These are phyloP conservation scores for Wiebesia pumilae DNA, from an alignment of 1,140 invertebrate genomes.

Conservation along the genomic window DNA sequence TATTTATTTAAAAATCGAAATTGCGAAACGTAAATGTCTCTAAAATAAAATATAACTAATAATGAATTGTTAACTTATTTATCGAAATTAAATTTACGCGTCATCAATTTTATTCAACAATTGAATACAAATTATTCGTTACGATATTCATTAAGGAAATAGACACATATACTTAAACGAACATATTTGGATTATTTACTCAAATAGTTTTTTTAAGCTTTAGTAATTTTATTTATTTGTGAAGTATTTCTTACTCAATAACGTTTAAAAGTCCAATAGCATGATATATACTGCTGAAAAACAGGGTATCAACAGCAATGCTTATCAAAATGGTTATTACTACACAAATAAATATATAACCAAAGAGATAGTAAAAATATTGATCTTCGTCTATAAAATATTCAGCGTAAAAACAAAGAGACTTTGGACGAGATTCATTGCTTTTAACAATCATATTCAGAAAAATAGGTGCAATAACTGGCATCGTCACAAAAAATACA, in stretches of 20 bases:
- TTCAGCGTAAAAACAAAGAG: not conserved
- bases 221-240: no score
- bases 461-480: not conserved
- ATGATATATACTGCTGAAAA: not conserved
- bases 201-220: no score
- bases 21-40: no score
- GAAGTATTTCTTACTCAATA: constrained; percentile 3
- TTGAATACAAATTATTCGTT: no score
- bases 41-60: no score
- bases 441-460: not conserved
- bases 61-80: no score
- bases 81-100: no score
- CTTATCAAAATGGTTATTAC: not conserved
- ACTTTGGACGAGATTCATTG: constrained; percentile 7
- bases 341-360: not conserved
- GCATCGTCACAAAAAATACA: not conserved
- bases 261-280: constrained; percentile 24
- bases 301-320: not conserved
- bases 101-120: no score
- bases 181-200: no score
- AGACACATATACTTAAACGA: no score
- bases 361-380: constrained; percentile 14
- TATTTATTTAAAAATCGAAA: no score
- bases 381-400: constrained; percentile 32
- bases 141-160: no score